Percentiles rank a stretch among this genome's conserved stretches.
These are phyloP conservation scores for Pycnomerus fuliginosus DNA, from an alignment of 2,888 invertebrate genomes.

Conservation along the genomic window DNA sequence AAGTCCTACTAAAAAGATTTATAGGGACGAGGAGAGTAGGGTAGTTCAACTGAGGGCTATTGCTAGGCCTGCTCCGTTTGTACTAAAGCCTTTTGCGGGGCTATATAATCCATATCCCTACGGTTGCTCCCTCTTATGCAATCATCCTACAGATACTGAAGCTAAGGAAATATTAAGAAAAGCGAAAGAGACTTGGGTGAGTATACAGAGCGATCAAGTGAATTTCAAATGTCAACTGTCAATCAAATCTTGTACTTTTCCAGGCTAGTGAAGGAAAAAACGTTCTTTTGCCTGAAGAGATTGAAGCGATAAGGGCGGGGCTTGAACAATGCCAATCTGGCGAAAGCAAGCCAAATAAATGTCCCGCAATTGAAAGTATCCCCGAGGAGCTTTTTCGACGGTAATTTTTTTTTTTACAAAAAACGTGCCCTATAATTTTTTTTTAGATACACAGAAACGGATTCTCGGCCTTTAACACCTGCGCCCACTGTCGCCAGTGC, in stretches of 20 bases:
- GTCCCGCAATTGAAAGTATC: slow-evolving; percentile 61
- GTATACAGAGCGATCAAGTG: slow-evolving; percentile 11
- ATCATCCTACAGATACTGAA: slow-evolving; percentile 77
- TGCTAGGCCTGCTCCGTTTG: slow-evolving; percentile 69
- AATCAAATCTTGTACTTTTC: slow-evolving; percentile 3
- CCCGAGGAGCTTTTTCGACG: slow-evolving; percentile 74
- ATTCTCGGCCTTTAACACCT: slow-evolving; percentile 79
- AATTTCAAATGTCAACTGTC: neutral
- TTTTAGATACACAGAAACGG: slow-evolving; percentile 76
- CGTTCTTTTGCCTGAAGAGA: slow-evolving; percentile 46
- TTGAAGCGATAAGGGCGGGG: slow-evolving; percentile 45
- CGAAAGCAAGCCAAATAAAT: slow-evolving; percentile 1
- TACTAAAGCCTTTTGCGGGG: slow-evolving; percentile 76
- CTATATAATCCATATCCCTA: slow-evolving; percentile 80
- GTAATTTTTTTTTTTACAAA: slow-evolving; percentile 35
- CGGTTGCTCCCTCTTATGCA: slow-evolving; percentile 80
- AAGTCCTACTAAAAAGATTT: slow-evolving; percentile 55
- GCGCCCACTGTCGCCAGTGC: slow-evolving; percentile 75
- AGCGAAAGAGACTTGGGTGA: slow-evolving; percentile 71
- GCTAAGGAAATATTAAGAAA: slow-evolving; percentile 70
- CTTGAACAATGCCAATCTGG: slow-evolving; percentile 42
- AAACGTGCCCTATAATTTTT: too few relatives aligned
- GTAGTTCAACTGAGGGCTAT: slow-evolving; percentile 59
- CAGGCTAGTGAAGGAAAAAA: slow-evolving; percentile 45
- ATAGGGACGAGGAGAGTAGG: too few relatives aligned